These are phyloP conservation scores for Heliconius eleuchia DNA, from an alignment of 1,140 invertebrate species.

Conservation along the genomic window DNA sequence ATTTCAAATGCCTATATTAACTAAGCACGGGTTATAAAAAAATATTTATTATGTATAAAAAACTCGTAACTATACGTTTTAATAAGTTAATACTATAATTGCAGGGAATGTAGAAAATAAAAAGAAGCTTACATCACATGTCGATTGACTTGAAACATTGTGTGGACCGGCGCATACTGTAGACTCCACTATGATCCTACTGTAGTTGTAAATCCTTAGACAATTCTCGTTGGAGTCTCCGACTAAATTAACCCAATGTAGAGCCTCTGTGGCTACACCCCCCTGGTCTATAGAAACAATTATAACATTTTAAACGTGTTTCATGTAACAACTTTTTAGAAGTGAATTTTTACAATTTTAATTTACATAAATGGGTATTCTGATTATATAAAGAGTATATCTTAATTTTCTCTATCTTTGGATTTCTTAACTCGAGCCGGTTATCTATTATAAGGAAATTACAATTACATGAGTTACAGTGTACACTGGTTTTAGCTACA, in stretches of 20 bases:
- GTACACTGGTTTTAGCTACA: not conserved
- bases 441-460: no score
- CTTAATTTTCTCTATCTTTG: no score
- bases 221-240: slow-evolving; percentile 53
- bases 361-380: no score
- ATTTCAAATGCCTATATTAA: no score
- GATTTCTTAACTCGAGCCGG: no score
- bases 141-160: slow-evolving; percentile 69
- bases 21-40: no score
- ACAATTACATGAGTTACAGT: no score
- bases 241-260: slow-evolving; percentile 66
- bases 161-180: slow-evolving; percentile 62
- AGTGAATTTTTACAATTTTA: no score
- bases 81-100: no score
- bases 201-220: slow-evolving; percentile 35
- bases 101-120: not conserved
- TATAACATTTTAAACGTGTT: not conserved
- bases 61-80: no score
- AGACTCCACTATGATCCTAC: slow-evolving; percentile 53
- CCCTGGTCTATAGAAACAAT: not conserved
- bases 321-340: not conserved
- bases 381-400: no score
- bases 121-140: slow-evolving; percentile 57
- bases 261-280: slow-evolving; percentile 43
- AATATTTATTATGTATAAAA: no score